Evolutionary conservation across 2,113 vertebrate genomes (phyloP).

Genomic region (Acrocephalus kingi): DNA sequence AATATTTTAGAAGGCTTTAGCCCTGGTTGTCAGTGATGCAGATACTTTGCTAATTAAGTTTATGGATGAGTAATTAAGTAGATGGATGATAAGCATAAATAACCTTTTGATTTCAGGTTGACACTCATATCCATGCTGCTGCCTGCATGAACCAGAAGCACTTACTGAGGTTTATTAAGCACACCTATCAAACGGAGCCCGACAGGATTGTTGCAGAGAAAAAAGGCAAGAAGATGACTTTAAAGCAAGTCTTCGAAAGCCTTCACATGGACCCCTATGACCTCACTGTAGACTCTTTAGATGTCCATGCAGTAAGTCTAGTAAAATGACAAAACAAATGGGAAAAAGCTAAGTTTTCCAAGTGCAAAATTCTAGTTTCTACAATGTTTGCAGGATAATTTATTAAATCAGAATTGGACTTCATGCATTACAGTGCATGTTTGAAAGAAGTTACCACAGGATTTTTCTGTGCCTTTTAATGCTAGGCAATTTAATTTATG

Average conservation of each 20-base stretch:
- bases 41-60: not conserved
- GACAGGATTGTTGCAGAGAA: slow-evolving; percentile 87
- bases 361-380: not conserved
- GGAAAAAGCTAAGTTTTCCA: not conserved
- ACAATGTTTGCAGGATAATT: not conserved
- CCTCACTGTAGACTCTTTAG: slow-evolving; percentile 96
- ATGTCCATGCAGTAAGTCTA: slow-evolving; percentile 92
- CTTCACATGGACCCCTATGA: slow-evolving; percentile 96
- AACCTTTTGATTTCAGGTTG: slow-evolving; percentile 81
- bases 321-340: not conserved
- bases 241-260: slow-evolving; percentile 87
- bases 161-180: slow-evolving; percentile 91
- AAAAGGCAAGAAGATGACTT: slow-evolving; percentile 81
- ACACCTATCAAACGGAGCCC: slow-evolving; percentile 85
- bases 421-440: not conserved
- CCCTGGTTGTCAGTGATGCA: not conserved
- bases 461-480: not conserved
- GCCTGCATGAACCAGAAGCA: slow-evolving; percentile 99
- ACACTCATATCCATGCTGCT: slow-evolving; percentile 97
- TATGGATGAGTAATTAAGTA: not conserved
- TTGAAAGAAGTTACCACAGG: not conserved
- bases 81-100: not conserved
- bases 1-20: not conserved
- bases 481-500: not conserved
- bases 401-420: not conserved